These are phyloP conservation scores for Gephyroberyx darwinii DNA, from an alignment of 2,797 vertebrate genomes.

Conservation along the genomic window DNA sequence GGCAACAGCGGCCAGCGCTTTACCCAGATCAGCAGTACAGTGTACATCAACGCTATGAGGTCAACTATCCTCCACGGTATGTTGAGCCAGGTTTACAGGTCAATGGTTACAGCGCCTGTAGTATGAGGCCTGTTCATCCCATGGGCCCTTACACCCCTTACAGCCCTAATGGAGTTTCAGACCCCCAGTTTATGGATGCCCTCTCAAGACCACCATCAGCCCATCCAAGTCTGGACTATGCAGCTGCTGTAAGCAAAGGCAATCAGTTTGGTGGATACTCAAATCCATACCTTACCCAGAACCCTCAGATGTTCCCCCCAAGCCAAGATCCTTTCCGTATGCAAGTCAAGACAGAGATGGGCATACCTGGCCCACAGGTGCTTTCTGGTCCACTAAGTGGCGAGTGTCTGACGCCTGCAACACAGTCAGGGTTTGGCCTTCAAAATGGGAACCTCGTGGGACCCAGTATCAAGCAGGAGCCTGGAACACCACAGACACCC, in stretches of 20 bases:
- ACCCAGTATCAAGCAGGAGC: constrained; percentile 77
- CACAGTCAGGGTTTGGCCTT: constrained; percentile 76
- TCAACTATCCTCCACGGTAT: constrained; percentile 87
- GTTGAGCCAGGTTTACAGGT: constrained; percentile 86
- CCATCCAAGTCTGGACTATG: constrained; percentile 81
- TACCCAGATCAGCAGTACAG: constrained; percentile 89
- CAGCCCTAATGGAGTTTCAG: constrained; percentile 77
- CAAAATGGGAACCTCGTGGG: constrained; percentile 77
- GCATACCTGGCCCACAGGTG: constrained; percentile 70
- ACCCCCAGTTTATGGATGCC: constrained; percentile 83
- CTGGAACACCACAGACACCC: constrained; percentile 66
- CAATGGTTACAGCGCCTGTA: constrained; percentile 87
- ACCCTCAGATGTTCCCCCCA: constrained; percentile 77
- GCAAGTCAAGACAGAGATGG: constrained; percentile 86
- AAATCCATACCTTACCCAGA: constrained; percentile 80
- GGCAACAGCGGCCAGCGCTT: constrained; percentile 86
- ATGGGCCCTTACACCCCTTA: constrained; percentile 85
- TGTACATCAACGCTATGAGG: constrained; percentile 84
- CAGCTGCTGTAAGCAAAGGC: constrained; percentile 82
- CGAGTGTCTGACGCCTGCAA: constrained; percentile 78
- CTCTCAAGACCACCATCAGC: constrained; percentile 81
- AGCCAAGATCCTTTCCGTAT: constrained; percentile 85
- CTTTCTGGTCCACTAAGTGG: constrained; percentile 72
- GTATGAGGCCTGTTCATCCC: constrained; percentile 82
- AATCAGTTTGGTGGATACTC: constrained; percentile 83